These are phyloP conservation scores for Felis catus DNA, from an alignment of 2,113 vertebrate genomes.

Conservation along the genomic window DNA sequence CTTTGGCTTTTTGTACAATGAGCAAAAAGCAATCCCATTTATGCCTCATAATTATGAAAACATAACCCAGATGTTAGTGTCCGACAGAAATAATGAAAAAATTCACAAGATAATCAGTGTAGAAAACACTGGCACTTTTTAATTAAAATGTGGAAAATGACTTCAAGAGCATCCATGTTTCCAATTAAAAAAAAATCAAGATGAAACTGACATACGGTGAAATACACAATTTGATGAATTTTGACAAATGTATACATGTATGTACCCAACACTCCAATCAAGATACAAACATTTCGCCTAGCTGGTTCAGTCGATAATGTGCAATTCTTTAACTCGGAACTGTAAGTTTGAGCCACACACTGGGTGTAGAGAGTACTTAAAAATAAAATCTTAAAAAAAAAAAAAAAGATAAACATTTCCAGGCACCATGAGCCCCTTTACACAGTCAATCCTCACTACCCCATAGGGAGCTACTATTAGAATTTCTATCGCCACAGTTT, in stretches of 20 bases:
- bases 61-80: background rate
- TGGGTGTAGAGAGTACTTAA: background rate
- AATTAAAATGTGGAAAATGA: constrained; percentile 20
- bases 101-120: constrained; percentile 3
- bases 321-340: background rate
- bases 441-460: background rate
- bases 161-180: background rate
- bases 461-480: background rate
- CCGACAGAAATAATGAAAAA: constrained; percentile 19
- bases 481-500: background rate
- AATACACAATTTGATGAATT: background rate
- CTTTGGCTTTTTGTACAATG: constrained; percentile 6
- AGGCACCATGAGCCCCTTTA: background rate
- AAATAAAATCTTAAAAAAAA: background rate
- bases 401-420: background rate
- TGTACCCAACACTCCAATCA: background rate
- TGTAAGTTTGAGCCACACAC: background rate
- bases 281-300: background rate
- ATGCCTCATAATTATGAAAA: background rate
- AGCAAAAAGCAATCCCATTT: constrained; percentile 34
- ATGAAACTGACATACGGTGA: background rate
- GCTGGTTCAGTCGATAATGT: background rate
- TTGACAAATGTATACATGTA: background rate
- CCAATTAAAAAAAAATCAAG: background rate
- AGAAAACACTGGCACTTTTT: background rate